Evolutionary conservation across 2,797 vertebrate genomes (phyloP), one percentile per base, ranked within the genome.

Genomic region (Catostomus latipinnis): DNA sequence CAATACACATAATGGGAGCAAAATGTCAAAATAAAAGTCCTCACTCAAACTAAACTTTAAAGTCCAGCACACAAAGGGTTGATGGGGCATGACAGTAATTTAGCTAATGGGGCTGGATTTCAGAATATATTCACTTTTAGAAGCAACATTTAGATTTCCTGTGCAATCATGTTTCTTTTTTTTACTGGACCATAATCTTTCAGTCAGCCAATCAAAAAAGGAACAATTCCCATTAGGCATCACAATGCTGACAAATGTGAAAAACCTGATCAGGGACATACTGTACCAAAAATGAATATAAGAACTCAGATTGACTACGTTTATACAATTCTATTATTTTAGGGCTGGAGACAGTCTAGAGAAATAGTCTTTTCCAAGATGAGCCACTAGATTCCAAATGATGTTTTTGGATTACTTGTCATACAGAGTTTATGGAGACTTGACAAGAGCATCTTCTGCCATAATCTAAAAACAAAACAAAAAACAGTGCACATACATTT

Each of bases 141-240:
- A 22, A 22, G 22, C 22, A 22, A 3, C 22, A 22, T 22, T 22
- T 22, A 22, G 22, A 22, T 22, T 22, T 22, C 22, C 22, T 22
- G 22, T 22, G 22, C 2, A 3, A 22, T 22, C 22, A 22, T 22
- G 22, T 22, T 22, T 18, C 16, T 22, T 22, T 22, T 22, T 22
- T 22, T 22, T 2, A 22, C 22, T 22, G 2, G 22, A 22, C 22
- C 22, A 14, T 22, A 12, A 13, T n/a, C 5, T 8, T 48, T 5
- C 57, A 71, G 13, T 58, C 12, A 45, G 53, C 22, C 66, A 69
- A 52, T 52, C 65, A 61, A 7, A 70, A 53, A 60, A 77, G 8
- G 2, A 0, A 12, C 6, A 61, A 13, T 60, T 69, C 48, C 8
- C 0, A 62, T 34, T n/a, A 22, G 7, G 7, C 46, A n/a, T 52